Percentiles rank a stretch among this genome's conserved stretches.
Conservation (phyloP, 2,113 vertebrate genomes). For the Chaenocephalus aceratus region DNA sequence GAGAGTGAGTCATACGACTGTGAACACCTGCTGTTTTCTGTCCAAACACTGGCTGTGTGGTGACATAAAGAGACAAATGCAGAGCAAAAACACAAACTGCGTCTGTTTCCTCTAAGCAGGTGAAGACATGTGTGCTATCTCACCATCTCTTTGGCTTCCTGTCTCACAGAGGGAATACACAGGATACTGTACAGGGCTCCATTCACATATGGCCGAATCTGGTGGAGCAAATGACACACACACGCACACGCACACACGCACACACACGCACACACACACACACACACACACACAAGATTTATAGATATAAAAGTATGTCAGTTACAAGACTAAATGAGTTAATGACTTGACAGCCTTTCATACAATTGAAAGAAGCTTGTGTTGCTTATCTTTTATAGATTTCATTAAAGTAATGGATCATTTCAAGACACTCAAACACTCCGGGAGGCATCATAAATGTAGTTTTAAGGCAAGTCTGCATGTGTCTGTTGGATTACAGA, state of each 20-base stretch:
- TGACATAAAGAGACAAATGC: constrained; percentile 38
- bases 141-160: constrained; percentile 96
- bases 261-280: background rate
- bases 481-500: background rate
- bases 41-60: background rate
- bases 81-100: constrained; percentile 40
- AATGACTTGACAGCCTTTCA: background rate
- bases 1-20: constrained; percentile 6
- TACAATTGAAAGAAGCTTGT: background rate
- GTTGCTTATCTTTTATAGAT: constrained; percentile 1
- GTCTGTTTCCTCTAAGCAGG: constrained; percentile 41
- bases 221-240: constrained; percentile 36
- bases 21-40: constrained; percentile 12
- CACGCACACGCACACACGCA: background rate
- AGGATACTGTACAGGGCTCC: constrained; percentile 96
- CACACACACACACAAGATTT: background rate
- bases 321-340: background rate
- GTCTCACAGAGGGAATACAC: constrained; percentile 88
- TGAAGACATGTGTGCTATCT: constrained; percentile 71
- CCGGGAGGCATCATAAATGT: background rate
- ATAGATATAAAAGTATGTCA: background rate
- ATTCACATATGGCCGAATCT: constrained; percentile 96
- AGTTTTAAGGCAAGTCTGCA: background rate
- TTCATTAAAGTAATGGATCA: background rate
- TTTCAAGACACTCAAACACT: background rate